Evolutionary conservation across 1,140 invertebrate species (phyloP), one percentile per base, ranked within the genome.

Genomic region (Drosophila orosa): DNA sequence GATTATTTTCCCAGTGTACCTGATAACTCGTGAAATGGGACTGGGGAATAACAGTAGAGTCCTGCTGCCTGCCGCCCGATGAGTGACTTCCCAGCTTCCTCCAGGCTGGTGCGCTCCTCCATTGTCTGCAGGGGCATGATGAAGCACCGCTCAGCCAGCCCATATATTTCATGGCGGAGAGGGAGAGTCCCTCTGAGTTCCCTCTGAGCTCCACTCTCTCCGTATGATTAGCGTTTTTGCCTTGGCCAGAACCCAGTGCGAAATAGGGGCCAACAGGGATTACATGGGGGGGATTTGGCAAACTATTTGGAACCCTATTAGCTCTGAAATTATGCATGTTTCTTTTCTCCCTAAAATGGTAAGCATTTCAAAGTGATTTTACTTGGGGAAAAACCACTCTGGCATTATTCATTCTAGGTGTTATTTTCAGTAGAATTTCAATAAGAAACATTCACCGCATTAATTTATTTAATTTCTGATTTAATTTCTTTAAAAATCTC

Each of bases 81-180:
- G 67, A 72, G 33, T 72, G 68, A 72, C 68, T 72, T 72, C 42
- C 66, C 52, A 71, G 68, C 65, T 71, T 71, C 39, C 65, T 71
- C 39, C 65, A 58, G 42, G 66, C 67, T 71, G 47, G 9, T 48
- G 27, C 33, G 56, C 62, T 68, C 61, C 54, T 71, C 47, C 66
- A 72, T 71, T 72, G 68, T 72, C 68, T 72, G 66, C 65, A 33
- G 68, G 66, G 68, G 33, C 68, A 72, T 72, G 68, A 72, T 72
- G 68, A 58, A 72, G 66, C 68, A 72, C 68, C 68, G 68, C 68
- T 72, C 66, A 71, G 66, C 42, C 68, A 72, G 68, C 35, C 52
- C 68, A 71, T 72, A 71, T 71, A 72, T 72, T 58, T 72, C 68
- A 71, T 33, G 35, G 35, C 22, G n/a, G 29, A 35, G 27, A 33